These are phyloP conservation scores for Rhinolophus sinicus DNA, from an alignment of 2,113 vertebrate species.

Conservation along the genomic window DNA sequence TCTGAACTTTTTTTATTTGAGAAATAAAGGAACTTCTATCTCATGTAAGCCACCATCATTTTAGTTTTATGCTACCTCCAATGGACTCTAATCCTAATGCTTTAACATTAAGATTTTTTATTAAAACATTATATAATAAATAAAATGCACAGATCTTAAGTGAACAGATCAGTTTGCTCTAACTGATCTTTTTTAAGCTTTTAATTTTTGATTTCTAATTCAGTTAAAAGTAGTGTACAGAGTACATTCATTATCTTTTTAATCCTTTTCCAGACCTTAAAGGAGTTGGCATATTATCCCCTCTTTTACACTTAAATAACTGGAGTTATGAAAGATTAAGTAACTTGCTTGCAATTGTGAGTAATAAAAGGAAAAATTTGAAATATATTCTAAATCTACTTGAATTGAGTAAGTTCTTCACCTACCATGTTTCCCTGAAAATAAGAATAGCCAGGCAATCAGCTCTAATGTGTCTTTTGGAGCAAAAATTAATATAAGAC, in stretches of 20 bases:
- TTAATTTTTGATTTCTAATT: conserved; percentile 3
- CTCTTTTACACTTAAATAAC: neutral
- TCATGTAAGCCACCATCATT: neutral
- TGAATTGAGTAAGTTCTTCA: neutral
- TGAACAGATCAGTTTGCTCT: neutral
- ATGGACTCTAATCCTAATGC: neutral
- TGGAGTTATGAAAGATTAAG: neutral
- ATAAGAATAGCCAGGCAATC: no score
- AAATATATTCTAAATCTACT: neutral
- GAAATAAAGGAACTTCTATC: neutral
- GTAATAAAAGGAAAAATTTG: neutral
- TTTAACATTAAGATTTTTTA: neutral
- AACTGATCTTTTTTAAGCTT: neutral
- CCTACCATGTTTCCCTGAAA: no score
- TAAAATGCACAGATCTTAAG: neutral
- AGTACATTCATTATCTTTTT: neutral
- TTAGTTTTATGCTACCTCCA: conserved; percentile 5
- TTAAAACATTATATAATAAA: neutral
- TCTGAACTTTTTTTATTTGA: neutral
- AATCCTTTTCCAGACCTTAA: neutral
- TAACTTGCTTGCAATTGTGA: conserved; percentile 13
- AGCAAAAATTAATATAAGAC: no score
- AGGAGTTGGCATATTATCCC: neutral
- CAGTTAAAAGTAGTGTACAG: neutral
- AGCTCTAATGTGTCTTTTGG: no score